A percentile compares a stretch with the other conserved stretches of the same genome.
Evolutionary conservation across 2,797 vertebrate species (phyloP).

Genomic region (Protonibea diacanthus): DNA sequence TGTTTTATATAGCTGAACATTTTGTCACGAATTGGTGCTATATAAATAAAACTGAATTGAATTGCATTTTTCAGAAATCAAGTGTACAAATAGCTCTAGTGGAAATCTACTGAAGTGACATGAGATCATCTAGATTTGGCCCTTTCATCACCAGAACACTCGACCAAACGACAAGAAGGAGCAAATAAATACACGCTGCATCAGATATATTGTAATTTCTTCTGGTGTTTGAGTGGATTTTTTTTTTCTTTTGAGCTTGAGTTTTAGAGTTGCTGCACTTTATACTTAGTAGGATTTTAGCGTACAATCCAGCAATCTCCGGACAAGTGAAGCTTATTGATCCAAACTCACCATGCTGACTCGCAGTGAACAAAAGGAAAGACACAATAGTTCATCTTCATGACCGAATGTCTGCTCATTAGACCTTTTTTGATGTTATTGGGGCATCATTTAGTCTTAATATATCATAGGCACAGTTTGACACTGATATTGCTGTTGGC

Average conservation of each 20-base stretch:
- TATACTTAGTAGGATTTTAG: constrained; percentile 10
- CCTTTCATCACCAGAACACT: constrained; percentile 8
- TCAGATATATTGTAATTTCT: background rate
- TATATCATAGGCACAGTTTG: constrained; percentile 41
- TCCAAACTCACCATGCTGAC: constrained; percentile 23
- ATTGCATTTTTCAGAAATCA: constrained; percentile 5
- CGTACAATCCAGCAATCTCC: background rate
- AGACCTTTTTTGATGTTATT: constrained; percentile 9
- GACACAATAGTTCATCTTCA: constrained; percentile 9
- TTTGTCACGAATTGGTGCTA: too few relatives aligned
- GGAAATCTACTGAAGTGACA: constrained; percentile 26
- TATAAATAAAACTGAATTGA: too few relatives aligned
- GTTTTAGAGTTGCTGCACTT: constrained; percentile 20
- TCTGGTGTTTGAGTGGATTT: background rate
- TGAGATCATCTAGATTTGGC: constrained; percentile 3
- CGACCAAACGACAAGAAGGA: background rate
- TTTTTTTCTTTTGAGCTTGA: background rate
- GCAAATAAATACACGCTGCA: background rate
- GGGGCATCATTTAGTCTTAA: constrained; percentile 26
- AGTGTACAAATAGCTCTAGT: constrained; percentile 6
- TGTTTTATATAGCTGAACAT: constrained; percentile 20
- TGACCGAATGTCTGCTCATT: constrained; percentile 2
- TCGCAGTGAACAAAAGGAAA: constrained; percentile 18
- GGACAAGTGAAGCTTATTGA: constrained; percentile 44
- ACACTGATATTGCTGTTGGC: constrained; percentile 33